Percentiles rank a stretch among this genome's conserved stretches.
Evolutionary conservation across 1,140 invertebrate species (phyloP).

Genomic region (Drosophila tsacasi): DNA sequence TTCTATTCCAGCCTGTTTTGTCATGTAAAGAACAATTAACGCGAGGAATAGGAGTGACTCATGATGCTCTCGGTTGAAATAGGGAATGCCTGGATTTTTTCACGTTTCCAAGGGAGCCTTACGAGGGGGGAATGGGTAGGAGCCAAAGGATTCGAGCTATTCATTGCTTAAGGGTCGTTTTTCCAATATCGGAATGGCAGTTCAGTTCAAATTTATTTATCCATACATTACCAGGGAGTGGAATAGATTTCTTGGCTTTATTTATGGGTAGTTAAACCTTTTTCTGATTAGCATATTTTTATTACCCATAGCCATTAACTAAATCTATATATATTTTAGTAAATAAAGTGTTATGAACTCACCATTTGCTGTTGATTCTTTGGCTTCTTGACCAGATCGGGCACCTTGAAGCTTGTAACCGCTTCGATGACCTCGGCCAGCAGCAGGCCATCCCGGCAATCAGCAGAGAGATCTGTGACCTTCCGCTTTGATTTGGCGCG

Average conservation of each 20-base stretch:
- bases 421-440: constrained; percentile 97
- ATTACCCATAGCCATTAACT: background rate
- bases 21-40: constrained; percentile 75
- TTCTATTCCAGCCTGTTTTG: constrained; percentile 26
- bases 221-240: background rate
- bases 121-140: constrained; percentile 8
- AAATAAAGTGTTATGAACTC: constrained; percentile 85
- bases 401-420: constrained; percentile 96
- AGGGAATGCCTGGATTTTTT: constrained; percentile 59
- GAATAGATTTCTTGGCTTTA: background rate
- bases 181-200: background rate
- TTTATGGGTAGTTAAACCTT: background rate
- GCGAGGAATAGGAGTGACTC: constrained; percentile 65
- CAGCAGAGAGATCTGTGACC: constrained; percentile 93
- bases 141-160: constrained; percentile 27
- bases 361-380: constrained; percentile 96
- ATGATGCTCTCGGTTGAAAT: constrained; percentile 52
- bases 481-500: constrained; percentile 93
- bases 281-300: background rate
- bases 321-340: background rate
- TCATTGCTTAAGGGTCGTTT: constrained; percentile 20
- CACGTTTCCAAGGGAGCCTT: constrained; percentile 49
- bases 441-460: constrained; percentile 95
- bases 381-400: constrained; percentile 94
- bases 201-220: constrained; percentile 26